phyloP scores from a whole-genome alignment of 2,797 vertebrate species.

The Lophotriccus pileatus region DNA sequence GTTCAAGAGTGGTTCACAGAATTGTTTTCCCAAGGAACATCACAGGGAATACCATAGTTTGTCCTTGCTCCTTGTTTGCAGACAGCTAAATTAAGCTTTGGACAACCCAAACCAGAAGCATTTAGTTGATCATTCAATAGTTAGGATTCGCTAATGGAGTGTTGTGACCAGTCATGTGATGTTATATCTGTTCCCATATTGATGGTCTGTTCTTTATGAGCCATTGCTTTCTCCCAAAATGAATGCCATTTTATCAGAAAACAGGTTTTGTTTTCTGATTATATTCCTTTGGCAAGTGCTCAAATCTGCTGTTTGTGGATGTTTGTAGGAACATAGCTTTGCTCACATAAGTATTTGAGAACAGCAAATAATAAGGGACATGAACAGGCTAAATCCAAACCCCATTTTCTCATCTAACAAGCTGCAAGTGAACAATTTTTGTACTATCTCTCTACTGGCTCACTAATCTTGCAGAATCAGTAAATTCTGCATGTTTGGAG shows the following conservation, averaged over 20 bases:
- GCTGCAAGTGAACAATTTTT: slow-evolving; percentile 37
- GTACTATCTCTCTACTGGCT: not conserved
- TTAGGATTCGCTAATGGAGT: not conserved
- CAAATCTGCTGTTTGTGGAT: slow-evolving; percentile 63
- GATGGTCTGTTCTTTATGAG: slow-evolving; percentile 18
- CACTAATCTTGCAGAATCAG: not conserved
- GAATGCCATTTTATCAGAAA: slow-evolving; percentile 61
- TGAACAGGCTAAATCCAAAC: slow-evolving; percentile 33
- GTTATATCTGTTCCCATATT: slow-evolving; percentile 14
- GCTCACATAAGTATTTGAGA: slow-evolving; percentile 58
- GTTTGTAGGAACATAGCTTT: slow-evolving; percentile 60
- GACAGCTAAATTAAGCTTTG: not conserved
- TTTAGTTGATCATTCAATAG: not conserved
- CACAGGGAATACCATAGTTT: not conserved
- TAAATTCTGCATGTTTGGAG: not conserved
- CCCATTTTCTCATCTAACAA: not conserved
- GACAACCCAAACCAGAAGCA: not conserved
- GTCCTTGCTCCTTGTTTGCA: not conserved
- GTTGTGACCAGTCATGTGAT: not conserved
- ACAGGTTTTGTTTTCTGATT: slow-evolving; percentile 67
- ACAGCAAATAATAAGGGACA: slow-evolving; percentile 10
- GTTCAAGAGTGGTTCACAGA: not conserved
- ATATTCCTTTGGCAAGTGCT: slow-evolving; percentile 47
- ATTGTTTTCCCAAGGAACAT: not conserved
- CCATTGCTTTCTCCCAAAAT: slow-evolving; percentile 20